Evolutionary conservation across 2,888 invertebrate species (phyloP).

Genomic region (Ennomos fuscantarius): DNA sequence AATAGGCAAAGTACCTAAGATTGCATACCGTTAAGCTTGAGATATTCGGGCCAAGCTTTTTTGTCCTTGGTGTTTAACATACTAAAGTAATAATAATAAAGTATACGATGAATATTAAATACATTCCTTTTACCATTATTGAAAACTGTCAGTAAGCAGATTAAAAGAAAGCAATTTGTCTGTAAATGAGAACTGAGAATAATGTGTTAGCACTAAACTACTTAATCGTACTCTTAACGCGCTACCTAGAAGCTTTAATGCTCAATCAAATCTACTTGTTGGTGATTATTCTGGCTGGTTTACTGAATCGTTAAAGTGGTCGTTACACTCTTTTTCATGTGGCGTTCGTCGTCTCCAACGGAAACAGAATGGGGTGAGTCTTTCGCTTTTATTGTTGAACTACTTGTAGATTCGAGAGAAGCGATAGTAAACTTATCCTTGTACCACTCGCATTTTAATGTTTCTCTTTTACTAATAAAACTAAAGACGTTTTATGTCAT

Average conservation of each 20-base stretch:
- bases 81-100: no score
- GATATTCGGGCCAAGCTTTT: no score
- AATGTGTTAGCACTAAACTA: slow-evolving; percentile 29
- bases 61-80: no score
- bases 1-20: no score
- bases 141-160: slow-evolving; percentile 5
- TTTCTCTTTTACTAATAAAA: slow-evolving; percentile 51
- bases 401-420: slow-evolving; percentile 72
- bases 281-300: slow-evolving; percentile 64
- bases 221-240: slow-evolving; percentile 52
- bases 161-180: slow-evolving; percentile 20
- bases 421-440: slow-evolving; percentile 50
- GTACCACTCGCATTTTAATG: slow-evolving; percentile 52
- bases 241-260: slow-evolving; percentile 68
- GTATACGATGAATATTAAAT: no score
- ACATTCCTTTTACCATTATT: no score
- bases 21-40: no score
- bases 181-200: slow-evolving; percentile 22
- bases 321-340: slow-evolving; percentile 82
- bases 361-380: slow-evolving; percentile 86
- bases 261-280: slow-evolving; percentile 69
- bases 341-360: slow-evolving; percentile 63
- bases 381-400: slow-evolving; percentile 61
- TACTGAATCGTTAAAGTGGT: slow-evolving; percentile 74
- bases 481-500: slow-evolving; percentile 50